Conservation (phyloP, 2,888 invertebrate genomes). For the Heliconius aoede region DNA sequence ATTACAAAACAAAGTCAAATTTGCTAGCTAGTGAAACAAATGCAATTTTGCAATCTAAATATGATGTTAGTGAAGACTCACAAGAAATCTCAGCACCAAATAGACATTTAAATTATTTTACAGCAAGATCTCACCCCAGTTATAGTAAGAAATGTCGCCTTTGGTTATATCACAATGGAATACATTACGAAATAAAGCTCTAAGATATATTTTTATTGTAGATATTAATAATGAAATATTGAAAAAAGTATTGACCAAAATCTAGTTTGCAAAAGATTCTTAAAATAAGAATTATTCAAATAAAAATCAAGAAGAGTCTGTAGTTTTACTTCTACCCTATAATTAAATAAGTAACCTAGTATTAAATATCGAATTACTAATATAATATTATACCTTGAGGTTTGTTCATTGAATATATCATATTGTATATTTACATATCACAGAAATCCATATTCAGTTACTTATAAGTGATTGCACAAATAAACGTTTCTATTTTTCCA, state of each 20-base stretch:
- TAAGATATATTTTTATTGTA: conserved; percentile 35
- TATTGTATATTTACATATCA: conserved; percentile 11
- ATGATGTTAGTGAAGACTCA: background rate
- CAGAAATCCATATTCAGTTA: background rate
- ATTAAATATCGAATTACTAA: conserved; percentile 5
- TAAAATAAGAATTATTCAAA: background rate
- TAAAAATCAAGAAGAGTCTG: background rate
- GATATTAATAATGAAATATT: background rate
- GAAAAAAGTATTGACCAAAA: background rate
- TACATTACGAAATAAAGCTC: conserved; percentile 66
- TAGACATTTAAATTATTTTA: background rate
- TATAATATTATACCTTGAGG: conserved; percentile 23
- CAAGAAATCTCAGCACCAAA: background rate
- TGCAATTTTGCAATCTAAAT: background rate
- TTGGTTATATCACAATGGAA: conserved; percentile 70
- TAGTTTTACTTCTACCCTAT: conserved; percentile 4
- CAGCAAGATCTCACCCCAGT: conserved; percentile 52
- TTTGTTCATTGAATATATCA: conserved; percentile 13
- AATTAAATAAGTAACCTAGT: background rate
- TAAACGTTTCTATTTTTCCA: conserved; percentile 6
- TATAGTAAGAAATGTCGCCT: conserved; percentile 61
- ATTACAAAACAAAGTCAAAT: background rate
- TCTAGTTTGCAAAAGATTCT: background rate
- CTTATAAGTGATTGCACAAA: conserved; percentile 2
- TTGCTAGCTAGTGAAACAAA: background rate